These are phyloP conservation scores for Parthenolecanium corni DNA, from an alignment of 2,888 invertebrate genomes.

Conservation along the genomic window DNA sequence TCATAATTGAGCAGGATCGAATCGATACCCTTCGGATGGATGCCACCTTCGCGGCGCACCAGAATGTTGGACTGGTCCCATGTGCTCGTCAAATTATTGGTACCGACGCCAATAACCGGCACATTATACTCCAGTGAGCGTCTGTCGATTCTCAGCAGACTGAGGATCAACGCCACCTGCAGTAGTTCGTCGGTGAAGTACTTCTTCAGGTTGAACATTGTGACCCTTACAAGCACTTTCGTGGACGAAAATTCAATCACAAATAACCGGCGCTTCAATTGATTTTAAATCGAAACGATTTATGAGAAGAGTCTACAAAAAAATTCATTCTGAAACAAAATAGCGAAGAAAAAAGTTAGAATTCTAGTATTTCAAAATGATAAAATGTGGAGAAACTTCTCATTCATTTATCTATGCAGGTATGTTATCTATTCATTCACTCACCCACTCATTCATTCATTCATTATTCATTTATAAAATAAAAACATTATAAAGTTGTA, in stretches of 20 bases:
- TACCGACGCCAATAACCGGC: conserved; percentile 44
- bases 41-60: conserved; percentile 35
- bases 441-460: too few relatives aligned
- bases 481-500: too few relatives aligned
- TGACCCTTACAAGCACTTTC: conserved; percentile 27
- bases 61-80: conserved; percentile 46
- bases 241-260: not conserved
- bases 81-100: conserved; percentile 38
- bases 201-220: conserved; percentile 72
- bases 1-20: conserved; percentile 59
- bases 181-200: conserved; percentile 69
- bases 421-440: too few relatives aligned
- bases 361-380: too few relatives aligned
- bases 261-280: conserved; percentile 5
- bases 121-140: conserved; percentile 38
- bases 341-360: not conserved
- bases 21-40: conserved; percentile 62
- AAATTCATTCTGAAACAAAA: conserved; percentile 23
- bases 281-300: conserved; percentile 24
- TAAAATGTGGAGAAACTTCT: too few relatives aligned
- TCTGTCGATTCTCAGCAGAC: conserved; percentile 65
- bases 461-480: too few relatives aligned
- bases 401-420: too few relatives aligned
- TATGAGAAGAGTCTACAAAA: conserved; percentile 13
- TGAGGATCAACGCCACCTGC: conserved; percentile 66